These are phyloP conservation scores for Calephelis perditalis DNA, from an alignment of 2,888 invertebrate genomes.

Conservation along the genomic window DNA sequence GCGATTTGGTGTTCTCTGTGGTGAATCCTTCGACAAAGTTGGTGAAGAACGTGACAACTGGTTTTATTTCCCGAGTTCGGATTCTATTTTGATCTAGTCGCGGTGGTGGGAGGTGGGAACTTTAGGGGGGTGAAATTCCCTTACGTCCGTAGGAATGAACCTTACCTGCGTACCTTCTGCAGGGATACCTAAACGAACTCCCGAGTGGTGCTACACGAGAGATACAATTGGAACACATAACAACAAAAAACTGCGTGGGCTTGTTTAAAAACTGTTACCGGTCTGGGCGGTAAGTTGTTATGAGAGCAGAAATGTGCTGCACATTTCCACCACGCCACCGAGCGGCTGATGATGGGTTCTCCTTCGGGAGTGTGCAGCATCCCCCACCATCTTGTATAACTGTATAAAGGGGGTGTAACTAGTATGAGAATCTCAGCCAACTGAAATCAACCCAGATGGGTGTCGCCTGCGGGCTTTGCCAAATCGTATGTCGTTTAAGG, in stretches of 20 bases:
- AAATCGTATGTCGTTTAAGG: not conserved
- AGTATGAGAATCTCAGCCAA: not conserved
- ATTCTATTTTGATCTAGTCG: no score
- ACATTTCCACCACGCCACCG: not conserved
- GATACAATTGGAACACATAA: no score
- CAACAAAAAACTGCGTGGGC: not conserved
- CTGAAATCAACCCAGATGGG: not conserved
- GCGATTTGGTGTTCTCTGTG: no score
- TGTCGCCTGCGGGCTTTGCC: not conserved
- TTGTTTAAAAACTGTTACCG: no score
- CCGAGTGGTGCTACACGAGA: not conserved
- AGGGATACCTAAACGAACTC: not conserved
- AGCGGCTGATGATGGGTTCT: no score
- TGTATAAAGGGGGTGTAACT: not conserved
- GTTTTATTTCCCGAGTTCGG: no score
- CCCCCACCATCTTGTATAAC: no score
- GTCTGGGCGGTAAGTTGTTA: not conserved
- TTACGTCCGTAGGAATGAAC: not conserved
- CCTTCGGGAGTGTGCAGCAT: no score
- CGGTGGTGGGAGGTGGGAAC: no score
- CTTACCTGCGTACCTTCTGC: not conserved
- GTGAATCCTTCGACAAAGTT: no score
- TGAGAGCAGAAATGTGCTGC: not conserved
- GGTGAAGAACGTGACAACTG: no score
- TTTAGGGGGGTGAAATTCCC: conserved; percentile 13